Conservation (phyloP, 1,140 invertebrate genomes). For the Nasonia longicornis region DNA sequence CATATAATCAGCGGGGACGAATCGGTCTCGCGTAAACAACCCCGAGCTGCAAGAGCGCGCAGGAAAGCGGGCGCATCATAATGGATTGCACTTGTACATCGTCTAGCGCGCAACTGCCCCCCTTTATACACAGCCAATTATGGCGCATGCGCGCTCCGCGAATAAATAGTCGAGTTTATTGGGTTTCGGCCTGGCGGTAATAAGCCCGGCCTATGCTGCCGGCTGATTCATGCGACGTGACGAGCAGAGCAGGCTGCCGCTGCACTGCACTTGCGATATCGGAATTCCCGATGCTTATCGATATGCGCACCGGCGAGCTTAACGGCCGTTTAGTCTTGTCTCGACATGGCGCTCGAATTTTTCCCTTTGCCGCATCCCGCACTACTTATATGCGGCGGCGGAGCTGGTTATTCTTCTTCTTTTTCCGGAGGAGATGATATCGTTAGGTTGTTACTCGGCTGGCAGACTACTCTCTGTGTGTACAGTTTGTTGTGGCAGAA, state of each 20-base stretch:
- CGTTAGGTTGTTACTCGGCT: constrained; percentile 10
- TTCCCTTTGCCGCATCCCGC: not conserved
- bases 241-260: constrained; percentile 2
- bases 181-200: constrained; percentile 39
- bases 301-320: constrained; percentile 12
- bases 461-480: not conserved
- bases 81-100: constrained; percentile 61
- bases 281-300: constrained; percentile 46
- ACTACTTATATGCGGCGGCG: not conserved
- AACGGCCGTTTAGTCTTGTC: constrained; percentile 40
- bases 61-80: constrained; percentile 50
- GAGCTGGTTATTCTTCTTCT: constrained; percentile 4
- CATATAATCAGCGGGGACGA: not conserved
- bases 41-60: not conserved
- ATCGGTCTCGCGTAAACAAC: not conserved
- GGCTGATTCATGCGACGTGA: constrained; percentile 44
- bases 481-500: no score
- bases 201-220: constrained; percentile 25
- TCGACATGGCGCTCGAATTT: not conserved
- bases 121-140: constrained; percentile 57
- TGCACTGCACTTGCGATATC: constrained; percentile 39
- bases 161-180: constrained; percentile 59
- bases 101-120: constrained; percentile 47
- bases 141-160: constrained; percentile 51
- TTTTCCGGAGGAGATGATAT: not conserved